A percentile compares a stretch with the other conserved stretches of the same genome.
Conservation (phyloP, 2,888 invertebrate species). For the Perithous albicinctus region DNA sequence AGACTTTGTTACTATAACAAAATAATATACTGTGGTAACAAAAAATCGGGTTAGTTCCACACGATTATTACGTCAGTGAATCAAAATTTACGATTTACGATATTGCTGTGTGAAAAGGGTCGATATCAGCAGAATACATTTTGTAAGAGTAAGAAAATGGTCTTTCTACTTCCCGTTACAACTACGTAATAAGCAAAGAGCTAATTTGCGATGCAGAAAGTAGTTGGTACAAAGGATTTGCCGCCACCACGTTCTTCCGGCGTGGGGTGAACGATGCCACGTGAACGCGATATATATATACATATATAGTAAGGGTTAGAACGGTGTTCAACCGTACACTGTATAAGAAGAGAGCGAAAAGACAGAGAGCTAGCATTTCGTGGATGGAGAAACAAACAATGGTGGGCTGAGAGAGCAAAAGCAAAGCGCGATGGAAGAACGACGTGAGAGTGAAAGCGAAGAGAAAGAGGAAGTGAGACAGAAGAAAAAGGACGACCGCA, state of each 20-base stretch:
- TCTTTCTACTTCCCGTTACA: no score
- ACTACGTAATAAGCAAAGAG: constrained; percentile 72
- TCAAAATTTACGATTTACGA: no score
- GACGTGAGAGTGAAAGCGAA: constrained; percentile 49
- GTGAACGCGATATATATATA: constrained; percentile 24
- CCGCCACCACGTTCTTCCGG: constrained; percentile 56
- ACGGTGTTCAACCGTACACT: constrained; percentile 53
- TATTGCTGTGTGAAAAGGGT: no score
- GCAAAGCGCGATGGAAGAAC: constrained; percentile 37
- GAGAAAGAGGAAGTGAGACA: constrained; percentile 45
- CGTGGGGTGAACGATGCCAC: constrained; percentile 17
- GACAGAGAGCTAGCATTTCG: constrained; percentile 12
- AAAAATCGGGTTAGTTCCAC: no score
- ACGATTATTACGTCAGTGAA: no score
- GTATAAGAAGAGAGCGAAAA: constrained; percentile 48
- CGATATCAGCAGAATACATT: no score
- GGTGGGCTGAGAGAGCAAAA: constrained; percentile 16
- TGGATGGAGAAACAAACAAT: constrained; percentile 28
- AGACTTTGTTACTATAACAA: no score
- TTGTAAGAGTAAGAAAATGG: no score
- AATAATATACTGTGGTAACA: no score
- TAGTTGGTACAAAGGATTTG: no score
- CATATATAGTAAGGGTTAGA: constrained; percentile 55
- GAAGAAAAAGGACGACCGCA: constrained; percentile 69
- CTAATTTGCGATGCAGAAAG: constrained; percentile 75